phyloP scores from a whole-genome alignment of 1,140 invertebrate genomes.

The Calephelis nemesis region DNA sequence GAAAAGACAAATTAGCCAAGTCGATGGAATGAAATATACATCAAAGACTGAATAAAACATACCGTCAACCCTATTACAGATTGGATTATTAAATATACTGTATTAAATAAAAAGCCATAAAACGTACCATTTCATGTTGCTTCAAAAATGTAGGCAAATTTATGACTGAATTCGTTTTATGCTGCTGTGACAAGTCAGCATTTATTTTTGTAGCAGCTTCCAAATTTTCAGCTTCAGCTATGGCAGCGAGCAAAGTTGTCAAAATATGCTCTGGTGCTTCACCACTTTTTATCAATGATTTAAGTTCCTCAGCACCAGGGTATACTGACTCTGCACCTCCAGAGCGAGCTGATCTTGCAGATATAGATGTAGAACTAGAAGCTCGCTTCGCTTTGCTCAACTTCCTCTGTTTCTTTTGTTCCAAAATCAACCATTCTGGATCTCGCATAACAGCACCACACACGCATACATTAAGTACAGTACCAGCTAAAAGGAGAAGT shows the following conservation, averaged over 20 bases:
- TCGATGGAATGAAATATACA: too few species aligned
- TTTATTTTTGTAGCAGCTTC: constrained; percentile 72
- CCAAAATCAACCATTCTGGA: constrained; percentile 86
- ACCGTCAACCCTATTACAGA: too few species aligned
- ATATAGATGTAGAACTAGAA: constrained; percentile 77
- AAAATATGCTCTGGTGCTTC: constrained; percentile 85
- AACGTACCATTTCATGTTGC: constrained; percentile 84
- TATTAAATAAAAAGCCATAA: constrained; percentile 6
- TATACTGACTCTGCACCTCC: constrained; percentile 78
- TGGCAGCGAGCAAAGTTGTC: constrained; percentile 82
- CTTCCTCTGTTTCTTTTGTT: constrained; percentile 79
- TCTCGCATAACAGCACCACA: constrained; percentile 94
- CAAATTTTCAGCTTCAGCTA: constrained; percentile 71
- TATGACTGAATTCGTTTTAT: constrained; percentile 82
- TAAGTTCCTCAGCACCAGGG: constrained; percentile 84
- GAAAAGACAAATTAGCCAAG: too few species aligned
- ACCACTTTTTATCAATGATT: constrained; percentile 84
- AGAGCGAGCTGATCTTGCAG: constrained; percentile 67
- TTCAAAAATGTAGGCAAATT: constrained; percentile 89
- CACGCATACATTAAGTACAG: constrained; percentile 93
- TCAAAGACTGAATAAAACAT: too few species aligned
- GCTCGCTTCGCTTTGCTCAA: constrained; percentile 68
- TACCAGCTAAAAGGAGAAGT: constrained; percentile 88
- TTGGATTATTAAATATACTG: too few species aligned
- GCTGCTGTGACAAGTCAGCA: constrained; percentile 62